A percentile compares a stretch with the other conserved stretches of the same genome.
These are phyloP conservation scores for Drosophila chauvacae DNA, from an alignment of 1,140 invertebrate genomes.

Conservation along the genomic window DNA sequence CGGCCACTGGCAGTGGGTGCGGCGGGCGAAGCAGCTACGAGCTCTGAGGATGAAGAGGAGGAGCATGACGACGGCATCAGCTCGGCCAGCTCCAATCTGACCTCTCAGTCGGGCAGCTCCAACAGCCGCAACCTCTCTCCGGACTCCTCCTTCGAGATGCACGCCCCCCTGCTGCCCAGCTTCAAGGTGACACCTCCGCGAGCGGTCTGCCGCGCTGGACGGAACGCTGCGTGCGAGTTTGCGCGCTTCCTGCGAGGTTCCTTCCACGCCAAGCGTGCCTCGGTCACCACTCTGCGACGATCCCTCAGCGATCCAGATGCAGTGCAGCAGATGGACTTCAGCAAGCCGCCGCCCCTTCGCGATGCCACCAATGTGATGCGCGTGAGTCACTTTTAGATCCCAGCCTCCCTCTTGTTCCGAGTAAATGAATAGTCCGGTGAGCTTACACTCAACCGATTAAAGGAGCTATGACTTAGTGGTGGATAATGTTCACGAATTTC, in stretches of 20 bases:
- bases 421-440: not conserved
- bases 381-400: slow-evolving; percentile 81
- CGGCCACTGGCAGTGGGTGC: slow-evolving; percentile 32
- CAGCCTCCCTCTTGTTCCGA: slow-evolving; percentile 4
- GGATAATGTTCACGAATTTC: slow-evolving; percentile 1
- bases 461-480: not conserved
- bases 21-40: slow-evolving; percentile 13
- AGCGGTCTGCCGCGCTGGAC: slow-evolving; percentile 52
- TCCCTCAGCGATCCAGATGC: slow-evolving; percentile 81
- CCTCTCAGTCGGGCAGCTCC: slow-evolving; percentile 46
- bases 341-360: slow-evolving; percentile 58
- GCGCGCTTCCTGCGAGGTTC: slow-evolving; percentile 74
- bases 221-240: slow-evolving; percentile 71
- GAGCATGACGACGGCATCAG: slow-evolving; percentile 73
- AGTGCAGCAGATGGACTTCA: slow-evolving; percentile 76
- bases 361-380: slow-evolving; percentile 72
- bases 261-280: slow-evolving; percentile 78
- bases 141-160: slow-evolving; percentile 83
- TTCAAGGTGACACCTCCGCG: slow-evolving; percentile 81
- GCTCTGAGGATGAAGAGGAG: slow-evolving; percentile 65
- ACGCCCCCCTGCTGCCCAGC: slow-evolving; percentile 78
- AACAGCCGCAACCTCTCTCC: slow-evolving; percentile 74
- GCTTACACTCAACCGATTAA: no score
- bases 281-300: slow-evolving; percentile 68
- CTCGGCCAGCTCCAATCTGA: slow-evolving; percentile 72